Evolutionary conservation across 2,113 vertebrate species (phyloP).

Genomic region (Neodontobutis hainanensis): DNA sequence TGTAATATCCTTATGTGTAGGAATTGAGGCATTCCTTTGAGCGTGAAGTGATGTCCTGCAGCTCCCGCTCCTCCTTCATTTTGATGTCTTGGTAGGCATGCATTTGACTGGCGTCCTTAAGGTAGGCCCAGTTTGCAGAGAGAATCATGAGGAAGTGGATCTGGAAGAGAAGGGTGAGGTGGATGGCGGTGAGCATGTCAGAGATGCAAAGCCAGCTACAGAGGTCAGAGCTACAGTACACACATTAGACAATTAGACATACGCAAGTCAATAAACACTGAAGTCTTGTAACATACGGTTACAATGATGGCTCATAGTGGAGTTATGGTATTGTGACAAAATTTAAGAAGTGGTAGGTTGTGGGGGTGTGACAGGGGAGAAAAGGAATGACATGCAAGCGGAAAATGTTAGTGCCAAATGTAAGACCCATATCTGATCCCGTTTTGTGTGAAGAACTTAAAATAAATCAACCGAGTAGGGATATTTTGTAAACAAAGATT

Average conservation of each 20-base stretch:
- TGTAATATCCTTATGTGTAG: slow-evolving; percentile 88
- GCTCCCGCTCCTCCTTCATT: slow-evolving; percentile 98
- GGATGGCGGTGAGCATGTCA: slow-evolving; percentile 95
- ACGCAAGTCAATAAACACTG: slow-evolving; percentile 35
- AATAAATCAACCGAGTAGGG: slow-evolving; percentile 67
- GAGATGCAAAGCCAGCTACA: slow-evolving; percentile 90
- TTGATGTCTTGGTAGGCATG: slow-evolving; percentile 99
- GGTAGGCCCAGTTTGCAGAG: slow-evolving; percentile 99
- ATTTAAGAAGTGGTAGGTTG: not conserved
- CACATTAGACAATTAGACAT: slow-evolving; percentile 51
- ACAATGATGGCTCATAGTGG: slow-evolving; percentile 21
- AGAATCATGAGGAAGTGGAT: slow-evolving; percentile 99
- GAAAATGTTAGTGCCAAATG: slow-evolving; percentile 66
- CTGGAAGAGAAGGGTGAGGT: slow-evolving; percentile 99
- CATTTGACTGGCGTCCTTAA: slow-evolving; percentile 99
- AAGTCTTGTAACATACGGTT: slow-evolving; percentile 51
- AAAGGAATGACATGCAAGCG: slow-evolving; percentile 48
- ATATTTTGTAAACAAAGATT: slow-evolving; percentile 79
- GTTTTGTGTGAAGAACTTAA: slow-evolving; percentile 1
- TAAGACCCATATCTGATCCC: slow-evolving; percentile 28
- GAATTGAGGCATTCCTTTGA: slow-evolving; percentile 99
- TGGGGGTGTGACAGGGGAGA: slow-evolving; percentile 26
- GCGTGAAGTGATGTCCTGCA: slow-evolving; percentile 97
- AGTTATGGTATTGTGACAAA: slow-evolving; percentile 20
- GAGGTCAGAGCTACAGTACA: slow-evolving; percentile 82